phyloP scores from a whole-genome alignment of 2,797 vertebrate genomes.

The Todus mexicanus region DNA sequence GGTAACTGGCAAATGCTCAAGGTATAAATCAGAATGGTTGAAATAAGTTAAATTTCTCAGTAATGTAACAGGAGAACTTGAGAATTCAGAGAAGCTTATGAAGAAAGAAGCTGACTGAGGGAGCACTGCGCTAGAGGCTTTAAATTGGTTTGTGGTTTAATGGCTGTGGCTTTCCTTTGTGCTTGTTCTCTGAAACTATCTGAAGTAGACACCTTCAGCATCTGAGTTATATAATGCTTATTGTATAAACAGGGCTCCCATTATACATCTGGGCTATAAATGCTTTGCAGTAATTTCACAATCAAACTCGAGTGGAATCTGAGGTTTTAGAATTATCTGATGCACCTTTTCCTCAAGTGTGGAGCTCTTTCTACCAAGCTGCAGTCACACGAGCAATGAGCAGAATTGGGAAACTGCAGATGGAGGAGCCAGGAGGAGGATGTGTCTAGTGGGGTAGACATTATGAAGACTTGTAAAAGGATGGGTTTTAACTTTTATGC shows the following conservation, averaged over 20 bases:
- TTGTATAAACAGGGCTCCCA: background rate
- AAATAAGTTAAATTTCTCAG: background rate
- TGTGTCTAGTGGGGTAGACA: background rate
- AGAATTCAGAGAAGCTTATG: background rate
- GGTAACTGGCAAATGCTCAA: background rate
- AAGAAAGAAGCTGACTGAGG: background rate
- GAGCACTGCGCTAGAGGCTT: background rate
- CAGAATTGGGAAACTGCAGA: background rate
- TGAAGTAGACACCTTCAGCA: background rate
- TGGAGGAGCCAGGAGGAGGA: background rate
- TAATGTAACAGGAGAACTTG: background rate
- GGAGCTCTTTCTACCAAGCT: background rate
- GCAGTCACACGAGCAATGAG: background rate
- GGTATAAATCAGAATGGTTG: background rate
- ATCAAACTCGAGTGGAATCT: background rate
- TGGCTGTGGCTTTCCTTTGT: background rate
- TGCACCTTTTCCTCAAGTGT: background rate
- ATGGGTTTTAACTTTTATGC: background rate
- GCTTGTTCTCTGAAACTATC: background rate
- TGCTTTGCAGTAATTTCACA: background rate
- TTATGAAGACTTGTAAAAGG: background rate
- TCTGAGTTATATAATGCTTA: background rate
- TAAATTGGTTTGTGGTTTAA: background rate
- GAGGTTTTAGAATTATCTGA: background rate
- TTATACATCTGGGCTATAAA: background rate